These are phyloP conservation scores for Threskiornis aethiopicus DNA, from an alignment of 2,797 vertebrate genomes.

Conservation along the genomic window DNA sequence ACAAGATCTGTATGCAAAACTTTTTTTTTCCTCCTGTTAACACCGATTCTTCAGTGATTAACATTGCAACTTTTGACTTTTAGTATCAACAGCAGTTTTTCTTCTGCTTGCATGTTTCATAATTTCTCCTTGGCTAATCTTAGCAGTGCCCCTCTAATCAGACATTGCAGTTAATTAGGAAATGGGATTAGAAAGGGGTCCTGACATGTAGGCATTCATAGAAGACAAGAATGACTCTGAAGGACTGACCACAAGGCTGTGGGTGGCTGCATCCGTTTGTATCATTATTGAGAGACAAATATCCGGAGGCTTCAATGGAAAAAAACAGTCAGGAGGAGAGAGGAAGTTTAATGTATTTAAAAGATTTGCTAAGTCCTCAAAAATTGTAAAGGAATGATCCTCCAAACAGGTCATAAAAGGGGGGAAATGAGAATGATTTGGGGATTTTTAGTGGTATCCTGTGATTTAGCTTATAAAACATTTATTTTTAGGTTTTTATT, in stretches of 20 bases:
- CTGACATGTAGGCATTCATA: not conserved
- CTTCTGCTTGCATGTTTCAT: not conserved
- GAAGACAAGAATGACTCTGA: slow-evolving; percentile 47
- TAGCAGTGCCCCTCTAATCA: not conserved
- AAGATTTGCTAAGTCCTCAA: not conserved
- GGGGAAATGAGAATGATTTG: not conserved
- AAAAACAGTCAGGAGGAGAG: not conserved
- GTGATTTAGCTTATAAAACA: not conserved
- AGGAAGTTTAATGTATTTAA: not conserved
- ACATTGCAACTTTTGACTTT: not conserved
- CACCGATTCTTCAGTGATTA: not conserved
- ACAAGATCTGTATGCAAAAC: not conserved
- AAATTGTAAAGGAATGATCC: not conserved
- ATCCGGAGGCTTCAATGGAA: slow-evolving; percentile 48
- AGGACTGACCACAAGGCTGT: slow-evolving; percentile 60
- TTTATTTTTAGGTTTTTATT: not conserved
- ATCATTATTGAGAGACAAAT: slow-evolving; percentile 64
- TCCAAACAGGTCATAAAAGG: not conserved
- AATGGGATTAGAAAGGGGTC: not conserved
- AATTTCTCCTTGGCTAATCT: not conserved
- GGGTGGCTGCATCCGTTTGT: slow-evolving; percentile 67
- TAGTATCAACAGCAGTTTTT: not conserved
- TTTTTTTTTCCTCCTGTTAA: not conserved
- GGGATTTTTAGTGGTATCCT: not conserved
- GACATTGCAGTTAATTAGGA: not conserved